Evolutionary conservation across 1,140 invertebrate species (phyloP), one percentile per base, ranked within the genome.

Genomic region (Scaptomyza montana): DNA sequence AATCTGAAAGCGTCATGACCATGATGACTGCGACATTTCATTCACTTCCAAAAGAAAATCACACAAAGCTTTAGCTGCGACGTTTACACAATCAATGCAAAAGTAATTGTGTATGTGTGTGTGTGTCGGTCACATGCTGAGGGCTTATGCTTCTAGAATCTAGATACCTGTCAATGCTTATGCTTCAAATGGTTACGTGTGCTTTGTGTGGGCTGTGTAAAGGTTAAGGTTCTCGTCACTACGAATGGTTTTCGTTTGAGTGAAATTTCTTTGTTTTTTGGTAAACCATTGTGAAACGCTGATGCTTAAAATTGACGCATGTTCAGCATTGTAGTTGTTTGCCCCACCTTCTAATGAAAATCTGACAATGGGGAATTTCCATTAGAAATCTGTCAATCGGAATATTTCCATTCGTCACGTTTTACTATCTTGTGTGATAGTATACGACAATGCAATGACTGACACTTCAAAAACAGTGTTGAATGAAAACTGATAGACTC

Each of bases 81-180:
- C 45, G 78, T 70, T 86, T 87, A 89, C 75, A 89, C 84, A 86
- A 86, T 78, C 82, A 72, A 13, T 25, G 47, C 21, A 25, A 21
- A 49, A 60, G 57, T 41, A 36, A n/a, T 16, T 28, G n/a, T 54
- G 50, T 43, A 28, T 33, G 36, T 71, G 62, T 69, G 62, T 69
- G 67, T 78, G 56, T 65, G 75, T 66, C 47, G 76, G 81, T 86
- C 82, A 86, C 82, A 86, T 86, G 82, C 75, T 33, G 72, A 9
- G 45, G 47, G 66, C 80, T 66, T 62, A 74, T 86, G 81, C 70
- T 78, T 33, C 62, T 49, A 10, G 55, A 61, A 78, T 33, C 62
- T 49, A 10, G 55, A 61, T 54, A 36, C 41, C 51, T 46, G 19
- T 46, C 21, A 60, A n/a, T 57, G 63, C 70, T 74, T 77, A 64